These are phyloP conservation scores for Oophaga sylvatica DNA, from an alignment of 2,797 vertebrate genomes.

Conservation along the genomic window DNA sequence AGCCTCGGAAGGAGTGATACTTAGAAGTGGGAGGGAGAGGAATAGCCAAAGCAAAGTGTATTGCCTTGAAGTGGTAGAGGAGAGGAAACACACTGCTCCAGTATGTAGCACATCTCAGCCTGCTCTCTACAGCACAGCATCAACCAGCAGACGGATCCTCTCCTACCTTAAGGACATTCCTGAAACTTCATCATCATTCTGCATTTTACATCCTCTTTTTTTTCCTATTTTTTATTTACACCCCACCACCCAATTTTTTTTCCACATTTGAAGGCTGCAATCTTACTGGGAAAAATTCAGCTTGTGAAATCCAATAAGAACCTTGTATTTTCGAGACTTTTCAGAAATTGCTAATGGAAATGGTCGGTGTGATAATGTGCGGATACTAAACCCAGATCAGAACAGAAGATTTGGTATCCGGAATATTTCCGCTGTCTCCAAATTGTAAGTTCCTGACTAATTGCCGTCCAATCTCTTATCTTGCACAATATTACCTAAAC, in stretches of 20 bases:
- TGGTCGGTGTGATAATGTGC: background rate
- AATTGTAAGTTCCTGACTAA: slow-evolving; percentile 33
- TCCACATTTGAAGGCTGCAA: background rate
- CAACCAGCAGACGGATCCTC: slow-evolving; percentile 30
- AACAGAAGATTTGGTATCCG: background rate
- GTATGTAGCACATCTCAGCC: slow-evolving; percentile 55
- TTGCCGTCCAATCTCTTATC: background rate
- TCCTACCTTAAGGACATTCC: background rate
- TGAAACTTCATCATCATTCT: background rate
- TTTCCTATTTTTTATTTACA: background rate
- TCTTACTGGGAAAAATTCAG: slow-evolving; percentile 15
- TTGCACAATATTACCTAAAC: background rate
- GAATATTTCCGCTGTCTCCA: slow-evolving; percentile 12
- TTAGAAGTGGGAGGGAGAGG: slow-evolving; percentile 60
- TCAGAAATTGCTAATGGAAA: slow-evolving; percentile 18
- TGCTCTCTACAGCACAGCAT: slow-evolving; percentile 53
- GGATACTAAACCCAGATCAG: slow-evolving; percentile 18
- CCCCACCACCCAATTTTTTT: background rate
- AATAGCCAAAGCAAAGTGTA: slow-evolving; percentile 58
- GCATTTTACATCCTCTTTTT: background rate
- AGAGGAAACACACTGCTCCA: slow-evolving; percentile 51
- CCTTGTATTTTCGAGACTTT: slow-evolving; percentile 3
- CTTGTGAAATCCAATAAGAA: slow-evolving; percentile 2
- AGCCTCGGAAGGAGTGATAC: slow-evolving; percentile 60
- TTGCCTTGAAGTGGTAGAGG: slow-evolving; percentile 61